These are phyloP conservation scores for Cryptomyrus ogoouensis DNA, from an alignment of 2,113 vertebrate genomes.

Conservation along the genomic window DNA sequence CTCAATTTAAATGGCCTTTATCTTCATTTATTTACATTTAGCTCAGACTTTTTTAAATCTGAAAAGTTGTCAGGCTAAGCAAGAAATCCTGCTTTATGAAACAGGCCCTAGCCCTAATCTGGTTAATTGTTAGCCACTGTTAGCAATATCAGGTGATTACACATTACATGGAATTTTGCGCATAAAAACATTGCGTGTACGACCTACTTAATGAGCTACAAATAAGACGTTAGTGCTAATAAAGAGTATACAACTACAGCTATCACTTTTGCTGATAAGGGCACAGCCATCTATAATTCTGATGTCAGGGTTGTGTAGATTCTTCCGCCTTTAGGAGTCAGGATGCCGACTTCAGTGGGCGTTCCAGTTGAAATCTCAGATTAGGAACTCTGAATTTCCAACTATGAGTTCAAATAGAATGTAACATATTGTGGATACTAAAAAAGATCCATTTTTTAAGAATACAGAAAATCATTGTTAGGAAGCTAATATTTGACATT, in stretches of 20 bases:
- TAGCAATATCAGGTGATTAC: background rate
- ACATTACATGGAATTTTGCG: too few relatives aligned
- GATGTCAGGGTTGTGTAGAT: background rate
- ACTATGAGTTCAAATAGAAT: background rate
- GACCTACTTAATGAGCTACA: background rate
- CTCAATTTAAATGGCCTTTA: background rate
- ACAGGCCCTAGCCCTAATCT: too few relatives aligned
- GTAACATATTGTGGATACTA: background rate
- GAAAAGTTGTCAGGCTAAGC: background rate
- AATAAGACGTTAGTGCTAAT: background rate
- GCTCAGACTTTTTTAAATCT: background rate
- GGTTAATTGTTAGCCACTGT: too few relatives aligned
- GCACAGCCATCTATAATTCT: background rate
- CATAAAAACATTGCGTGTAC: background rate
- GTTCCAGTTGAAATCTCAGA: background rate
- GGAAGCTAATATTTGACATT: background rate
- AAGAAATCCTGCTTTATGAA: too few relatives aligned
- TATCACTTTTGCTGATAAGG: background rate
- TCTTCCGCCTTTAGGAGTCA: background rate
- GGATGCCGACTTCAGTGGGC: background rate
- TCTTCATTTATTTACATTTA: background rate
- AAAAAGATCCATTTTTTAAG: background rate
- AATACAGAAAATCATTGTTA: background rate
- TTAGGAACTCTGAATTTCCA: background rate
- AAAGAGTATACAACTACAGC: background rate